phyloP scores from a whole-genome alignment of 2,888 invertebrate species.

The Celastrina argiolus region DNA sequence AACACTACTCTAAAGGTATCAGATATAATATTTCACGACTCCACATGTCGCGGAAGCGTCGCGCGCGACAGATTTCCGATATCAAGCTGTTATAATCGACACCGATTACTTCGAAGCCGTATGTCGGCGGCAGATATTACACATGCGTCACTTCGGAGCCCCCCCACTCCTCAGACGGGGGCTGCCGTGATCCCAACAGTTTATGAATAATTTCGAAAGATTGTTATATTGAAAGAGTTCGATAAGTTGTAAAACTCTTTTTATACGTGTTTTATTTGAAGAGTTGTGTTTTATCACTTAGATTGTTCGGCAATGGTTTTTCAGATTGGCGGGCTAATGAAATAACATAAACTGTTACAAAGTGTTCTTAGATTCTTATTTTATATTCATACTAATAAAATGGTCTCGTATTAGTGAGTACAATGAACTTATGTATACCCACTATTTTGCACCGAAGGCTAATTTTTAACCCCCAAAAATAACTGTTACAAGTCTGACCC shows the following conservation, averaged over 20 bases:
- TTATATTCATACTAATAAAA: too few species aligned
- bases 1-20: not conserved
- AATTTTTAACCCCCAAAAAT: too few species aligned
- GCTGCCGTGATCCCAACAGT: slow-evolving; percentile 29
- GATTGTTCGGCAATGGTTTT: too few species aligned
- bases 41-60: slow-evolving; percentile 66
- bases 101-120: slow-evolving; percentile 66
- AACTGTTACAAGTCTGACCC: too few species aligned
- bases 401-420: too few species aligned
- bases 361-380: too few species aligned
- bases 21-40: slow-evolving; percentile 37
- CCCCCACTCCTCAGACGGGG: not conserved
- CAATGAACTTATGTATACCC: too few species aligned
- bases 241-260: not conserved
- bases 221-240: not conserved
- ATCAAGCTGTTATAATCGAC: slow-evolving; percentile 63
- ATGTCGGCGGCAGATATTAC: slow-evolving; percentile 50
- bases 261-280: not conserved
- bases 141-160: slow-evolving; percentile 29
- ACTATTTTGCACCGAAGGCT: too few species aligned
- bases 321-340: too few species aligned
- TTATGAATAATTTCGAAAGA: slow-evolving; percentile 20
- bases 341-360: too few species aligned
- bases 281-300: not conserved
- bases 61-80: slow-evolving; percentile 70